A percentile compares a stretch with the other conserved stretches of the same genome.
Conservation (phyloP, 2,888 invertebrate genomes). For the Drosophila rubida region DNA sequence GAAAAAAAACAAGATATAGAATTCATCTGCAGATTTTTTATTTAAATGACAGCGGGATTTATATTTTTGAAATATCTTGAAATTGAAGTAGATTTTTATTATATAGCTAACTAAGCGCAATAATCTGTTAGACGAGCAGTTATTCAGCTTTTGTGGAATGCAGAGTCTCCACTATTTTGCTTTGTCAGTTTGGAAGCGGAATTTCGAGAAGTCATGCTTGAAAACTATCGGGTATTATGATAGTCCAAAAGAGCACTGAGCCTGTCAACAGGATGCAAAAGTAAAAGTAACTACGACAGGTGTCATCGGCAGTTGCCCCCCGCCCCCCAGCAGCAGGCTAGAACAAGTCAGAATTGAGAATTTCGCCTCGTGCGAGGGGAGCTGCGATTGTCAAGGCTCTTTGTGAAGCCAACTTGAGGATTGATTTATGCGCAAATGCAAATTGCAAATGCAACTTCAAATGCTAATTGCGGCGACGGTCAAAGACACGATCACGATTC, state of each 20-base stretch:
- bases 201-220: neutral
- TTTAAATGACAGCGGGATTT: neutral
- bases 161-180: too few relatives aligned
- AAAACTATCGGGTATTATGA: neutral
- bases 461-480: constrained; percentile 78
- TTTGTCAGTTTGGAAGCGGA: neutral
- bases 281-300: constrained; percentile 51
- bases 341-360: constrained; percentile 21
- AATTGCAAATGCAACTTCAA: constrained; percentile 77
- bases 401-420: constrained; percentile 27
- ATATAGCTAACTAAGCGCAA: too few relatives aligned
- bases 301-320: constrained; percentile 23
- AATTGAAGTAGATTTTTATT: too few relatives aligned
- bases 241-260: neutral
- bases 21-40: neutral
- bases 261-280: constrained; percentile 39
- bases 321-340: neutral
- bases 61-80: too few relatives aligned
- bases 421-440: constrained; percentile 75
- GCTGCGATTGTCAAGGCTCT: constrained; percentile 38
- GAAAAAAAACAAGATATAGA: neutral
- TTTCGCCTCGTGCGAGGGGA: constrained; percentile 14
- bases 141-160: too few relatives aligned
- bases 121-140: too few relatives aligned
- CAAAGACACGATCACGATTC: constrained; percentile 67